Evolutionary conservation across 2,888 invertebrate species (phyloP).

Genomic region (Aspidiotus rigidus): DNA sequence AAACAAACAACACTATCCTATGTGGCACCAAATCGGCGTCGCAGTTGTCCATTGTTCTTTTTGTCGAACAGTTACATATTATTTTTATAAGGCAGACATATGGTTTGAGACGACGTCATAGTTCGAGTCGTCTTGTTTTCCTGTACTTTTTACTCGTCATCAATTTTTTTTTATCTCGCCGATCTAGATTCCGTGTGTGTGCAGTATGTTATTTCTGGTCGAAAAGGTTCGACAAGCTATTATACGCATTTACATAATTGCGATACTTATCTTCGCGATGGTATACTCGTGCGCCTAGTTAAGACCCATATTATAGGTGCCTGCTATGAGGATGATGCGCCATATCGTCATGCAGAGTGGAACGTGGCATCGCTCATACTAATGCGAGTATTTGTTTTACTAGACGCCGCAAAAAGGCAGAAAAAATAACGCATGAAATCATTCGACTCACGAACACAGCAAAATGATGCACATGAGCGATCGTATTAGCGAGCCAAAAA

Average conservation of each 20-base stretch:
- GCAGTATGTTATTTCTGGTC: background rate
- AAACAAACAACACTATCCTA: no score
- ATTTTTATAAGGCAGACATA: no score
- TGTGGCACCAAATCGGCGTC: no score
- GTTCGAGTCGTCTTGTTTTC: no score
- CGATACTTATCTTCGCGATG: background rate
- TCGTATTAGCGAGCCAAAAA: background rate
- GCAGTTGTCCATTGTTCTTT: no score
- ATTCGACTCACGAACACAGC: background rate
- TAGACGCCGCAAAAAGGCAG: background rate
- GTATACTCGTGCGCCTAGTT: no score
- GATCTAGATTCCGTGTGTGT: background rate
- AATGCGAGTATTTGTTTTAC: background rate
- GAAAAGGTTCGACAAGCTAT: background rate
- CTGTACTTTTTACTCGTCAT: background rate
- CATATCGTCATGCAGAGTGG: no score
- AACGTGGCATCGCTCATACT: no score
- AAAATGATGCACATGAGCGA: conserved; percentile 1
- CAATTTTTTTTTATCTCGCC: background rate
- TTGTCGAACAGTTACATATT: no score
- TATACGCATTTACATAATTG: background rate
- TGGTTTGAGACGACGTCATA: no score
- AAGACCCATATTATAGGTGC: no score
- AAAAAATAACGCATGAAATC: background rate
- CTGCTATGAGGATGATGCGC: no score